A percentile compares a stretch with the other conserved stretches of the same genome.
phyloP scores from a whole-genome alignment of 2,113 vertebrate genomes.

The Alces alces region DNA sequence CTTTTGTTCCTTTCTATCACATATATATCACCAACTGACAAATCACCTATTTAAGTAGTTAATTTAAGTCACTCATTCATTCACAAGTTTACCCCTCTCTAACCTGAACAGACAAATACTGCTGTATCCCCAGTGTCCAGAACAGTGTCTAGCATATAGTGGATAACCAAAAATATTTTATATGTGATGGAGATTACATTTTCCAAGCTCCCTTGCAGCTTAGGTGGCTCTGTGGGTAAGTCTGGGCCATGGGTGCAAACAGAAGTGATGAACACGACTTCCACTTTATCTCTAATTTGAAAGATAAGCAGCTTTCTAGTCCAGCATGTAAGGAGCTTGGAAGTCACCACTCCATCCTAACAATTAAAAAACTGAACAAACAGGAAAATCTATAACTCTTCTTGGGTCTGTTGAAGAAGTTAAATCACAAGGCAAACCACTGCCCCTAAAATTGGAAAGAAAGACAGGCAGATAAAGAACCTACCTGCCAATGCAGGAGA shows the following conservation, averaged over 20 bases:
- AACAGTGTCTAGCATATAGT: neutral
- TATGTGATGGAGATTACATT: neutral
- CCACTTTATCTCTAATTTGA: neutral
- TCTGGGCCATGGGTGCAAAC: neutral
- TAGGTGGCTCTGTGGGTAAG: neutral
- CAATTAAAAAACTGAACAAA: neutral
- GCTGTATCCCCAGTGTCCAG: neutral
- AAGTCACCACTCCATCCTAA: neutral
- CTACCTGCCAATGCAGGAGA: neutral
- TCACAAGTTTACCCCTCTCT: neutral
- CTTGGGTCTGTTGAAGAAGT: neutral
- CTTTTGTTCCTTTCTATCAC: neutral
- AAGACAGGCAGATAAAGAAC: neutral
- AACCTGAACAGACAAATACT: neutral
- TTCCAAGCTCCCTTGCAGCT: neutral
- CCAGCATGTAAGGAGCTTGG: neutral
- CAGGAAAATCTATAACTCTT: neutral
- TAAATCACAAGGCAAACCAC: neutral
- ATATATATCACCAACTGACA: neutral
- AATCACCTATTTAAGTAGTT: neutral
- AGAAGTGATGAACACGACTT: neutral
- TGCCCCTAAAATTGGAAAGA: neutral
- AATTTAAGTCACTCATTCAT: neutral
- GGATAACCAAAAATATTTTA: neutral
- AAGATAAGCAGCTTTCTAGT: neutral